Conservation (phyloP, 2,797 vertebrate species). For the Potorous gilbertii region DNA sequence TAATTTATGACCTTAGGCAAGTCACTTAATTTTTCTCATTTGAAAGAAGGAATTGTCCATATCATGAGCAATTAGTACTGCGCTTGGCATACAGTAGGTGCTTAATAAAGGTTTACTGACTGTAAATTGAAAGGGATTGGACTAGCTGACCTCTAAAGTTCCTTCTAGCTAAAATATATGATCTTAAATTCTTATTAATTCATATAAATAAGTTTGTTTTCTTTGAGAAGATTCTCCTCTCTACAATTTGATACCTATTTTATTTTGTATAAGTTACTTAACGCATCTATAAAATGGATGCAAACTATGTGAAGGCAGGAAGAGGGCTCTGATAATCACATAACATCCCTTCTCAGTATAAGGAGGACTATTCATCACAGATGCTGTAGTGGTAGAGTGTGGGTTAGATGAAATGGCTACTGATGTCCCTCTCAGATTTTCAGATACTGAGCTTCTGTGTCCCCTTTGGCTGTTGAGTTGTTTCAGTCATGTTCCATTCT, state of each 20-base stretch:
- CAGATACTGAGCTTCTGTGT: not conserved
- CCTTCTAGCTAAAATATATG: not conserved
- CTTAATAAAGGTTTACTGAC: not conserved
- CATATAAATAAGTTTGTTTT: constrained; percentile 12
- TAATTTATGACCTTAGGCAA: not conserved
- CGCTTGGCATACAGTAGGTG: not conserved
- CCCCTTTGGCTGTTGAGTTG: not conserved
- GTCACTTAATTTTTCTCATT: not conserved
- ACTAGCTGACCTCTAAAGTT: not conserved
- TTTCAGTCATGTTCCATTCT: not conserved
- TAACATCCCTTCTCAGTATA: not conserved
- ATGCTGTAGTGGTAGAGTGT: not conserved
- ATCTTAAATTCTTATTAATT: constrained; percentile 22
- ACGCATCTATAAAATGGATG: not conserved
- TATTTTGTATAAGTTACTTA: not conserved
- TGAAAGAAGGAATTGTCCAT: not conserved
- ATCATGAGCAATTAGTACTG: not conserved
- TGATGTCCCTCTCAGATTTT: not conserved
- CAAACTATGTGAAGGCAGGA: not conserved
- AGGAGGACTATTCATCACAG: not conserved
- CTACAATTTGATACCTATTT: not conserved
- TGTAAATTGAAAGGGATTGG: not conserved
- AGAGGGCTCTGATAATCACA: not conserved
- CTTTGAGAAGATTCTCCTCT: not conserved
- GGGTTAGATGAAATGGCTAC: not conserved